phyloP scores from a whole-genome alignment of 1,140 invertebrate genomes.

The Sarcophaga bullata region DNA sequence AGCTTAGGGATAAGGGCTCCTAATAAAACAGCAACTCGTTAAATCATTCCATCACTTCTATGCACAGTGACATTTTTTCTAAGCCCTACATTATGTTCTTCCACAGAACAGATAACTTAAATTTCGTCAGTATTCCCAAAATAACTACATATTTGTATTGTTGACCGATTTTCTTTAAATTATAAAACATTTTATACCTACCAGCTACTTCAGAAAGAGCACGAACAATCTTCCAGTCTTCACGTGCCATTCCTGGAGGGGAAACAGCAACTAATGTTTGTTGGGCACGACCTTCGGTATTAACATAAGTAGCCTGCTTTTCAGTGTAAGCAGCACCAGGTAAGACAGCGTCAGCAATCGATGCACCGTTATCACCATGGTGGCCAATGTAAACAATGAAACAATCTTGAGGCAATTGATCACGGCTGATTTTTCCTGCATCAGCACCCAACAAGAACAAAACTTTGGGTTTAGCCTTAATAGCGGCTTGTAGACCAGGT shows the following conservation, averaged over 20 bases:
- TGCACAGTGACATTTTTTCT: too few relatives aligned
- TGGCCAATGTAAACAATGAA: conserved; percentile 97
- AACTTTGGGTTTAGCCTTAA: conserved; percentile 79
- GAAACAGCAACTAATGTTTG: conserved; percentile 90
- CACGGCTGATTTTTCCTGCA: conserved; percentile 79
- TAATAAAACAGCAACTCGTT: too few relatives aligned
- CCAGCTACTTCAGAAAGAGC: conserved; percentile 82
- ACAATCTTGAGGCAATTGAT: conserved; percentile 83
- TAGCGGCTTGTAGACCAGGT: conserved; percentile 78
- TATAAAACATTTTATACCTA: conserved; percentile 42
- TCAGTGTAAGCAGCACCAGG: conserved; percentile 99
- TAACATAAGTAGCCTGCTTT: conserved; percentile 96
- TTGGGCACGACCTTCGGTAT: conserved; percentile 97
- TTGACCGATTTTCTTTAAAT: too few relatives aligned
- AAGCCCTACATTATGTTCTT: too few relatives aligned
- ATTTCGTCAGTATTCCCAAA: too few relatives aligned
- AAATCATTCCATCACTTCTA: too few relatives aligned
- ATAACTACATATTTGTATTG: too few relatives aligned
- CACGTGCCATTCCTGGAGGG: conserved; percentile 91
- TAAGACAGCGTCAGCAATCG: conserved; percentile 92
- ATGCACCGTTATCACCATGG: conserved; percentile 94
- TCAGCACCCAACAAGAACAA: conserved; percentile 95
- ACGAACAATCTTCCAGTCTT: conserved; percentile 98
- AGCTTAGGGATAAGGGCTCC: too few relatives aligned
- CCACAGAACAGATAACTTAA: too few relatives aligned